Evolutionary conservation across 1,140 invertebrate genomes (phyloP).

Genomic region (Ylistrum balloti): DNA sequence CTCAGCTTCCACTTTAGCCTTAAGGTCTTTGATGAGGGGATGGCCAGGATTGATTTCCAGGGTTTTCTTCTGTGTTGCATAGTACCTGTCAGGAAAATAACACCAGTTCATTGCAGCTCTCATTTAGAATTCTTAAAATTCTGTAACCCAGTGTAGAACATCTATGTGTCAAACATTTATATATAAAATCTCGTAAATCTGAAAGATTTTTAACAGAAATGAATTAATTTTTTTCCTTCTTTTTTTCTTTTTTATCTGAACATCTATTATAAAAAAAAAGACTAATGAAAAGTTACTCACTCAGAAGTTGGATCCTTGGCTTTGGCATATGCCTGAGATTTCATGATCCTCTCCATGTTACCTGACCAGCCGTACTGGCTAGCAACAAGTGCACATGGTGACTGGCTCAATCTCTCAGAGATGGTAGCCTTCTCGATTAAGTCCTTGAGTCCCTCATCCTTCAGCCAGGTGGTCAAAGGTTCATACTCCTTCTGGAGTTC

Average conservation of each 20-base stretch:
- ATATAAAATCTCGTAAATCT: too few species aligned
- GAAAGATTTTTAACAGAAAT: too few species aligned
- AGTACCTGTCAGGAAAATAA: conserved; percentile 87
- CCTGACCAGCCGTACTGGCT: conserved; percentile 98
- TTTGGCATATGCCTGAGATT: conserved; percentile 98
- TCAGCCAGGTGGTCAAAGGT: conserved; percentile 95
- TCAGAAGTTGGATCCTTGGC: conserved; percentile 94
- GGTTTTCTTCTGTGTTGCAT: conserved; percentile 98
- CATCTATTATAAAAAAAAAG: not conserved
- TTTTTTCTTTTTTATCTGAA: too few species aligned
- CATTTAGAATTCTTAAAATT: not conserved
- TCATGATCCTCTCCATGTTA: conserved; percentile 98
- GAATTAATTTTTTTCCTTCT: too few species aligned
- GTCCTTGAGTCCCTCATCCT: conserved; percentile 93
- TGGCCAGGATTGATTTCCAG: conserved; percentile 99
- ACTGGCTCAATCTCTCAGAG: conserved; percentile 94
- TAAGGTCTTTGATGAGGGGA: conserved; percentile 95
- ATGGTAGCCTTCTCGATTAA: conserved; percentile 92
- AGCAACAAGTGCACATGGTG: conserved; percentile 98
- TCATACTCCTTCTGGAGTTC: conserved; percentile 92
- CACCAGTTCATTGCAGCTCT: conserved; percentile 49
- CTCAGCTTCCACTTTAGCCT: conserved; percentile 89
- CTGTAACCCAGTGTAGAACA: too few species aligned
- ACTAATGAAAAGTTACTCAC: conserved; percentile 77
- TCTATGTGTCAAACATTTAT: too few species aligned